Evolutionary conservation across 1,140 invertebrate species (phyloP).

Genomic region (Chironomus striatipennis): DNA sequence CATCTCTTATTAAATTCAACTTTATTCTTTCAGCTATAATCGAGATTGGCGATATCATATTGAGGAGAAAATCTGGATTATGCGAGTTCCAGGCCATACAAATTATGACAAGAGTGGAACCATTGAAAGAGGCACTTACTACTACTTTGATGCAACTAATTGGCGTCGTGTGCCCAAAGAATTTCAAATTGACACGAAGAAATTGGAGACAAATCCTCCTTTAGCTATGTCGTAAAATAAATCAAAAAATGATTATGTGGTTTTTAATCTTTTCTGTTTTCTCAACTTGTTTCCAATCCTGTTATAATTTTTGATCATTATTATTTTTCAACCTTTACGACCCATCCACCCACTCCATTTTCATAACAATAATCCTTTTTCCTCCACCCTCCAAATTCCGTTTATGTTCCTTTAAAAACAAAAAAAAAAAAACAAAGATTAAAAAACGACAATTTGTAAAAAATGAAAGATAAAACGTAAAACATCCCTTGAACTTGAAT

Average conservation of each 20-base stretch:
- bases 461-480: background rate
- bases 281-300: background rate
- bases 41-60: slow-evolving; percentile 99
- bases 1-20: slow-evolving; percentile 9
- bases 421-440: background rate
- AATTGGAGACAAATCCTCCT: slow-evolving; percentile 58
- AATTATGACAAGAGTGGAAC: slow-evolving; percentile 83
- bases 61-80: slow-evolving; percentile 98
- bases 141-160: slow-evolving; percentile 95
- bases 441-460: slow-evolving; percentile 11
- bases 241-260: background rate
- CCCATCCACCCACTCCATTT: background rate
- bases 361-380: background rate
- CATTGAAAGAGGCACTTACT: slow-evolving; percentile 97
- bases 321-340: background rate
- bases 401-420: background rate
- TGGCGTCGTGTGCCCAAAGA: slow-evolving; percentile 95
- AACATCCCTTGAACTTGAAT: background rate
- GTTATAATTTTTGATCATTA: background rate
- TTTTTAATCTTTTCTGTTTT: background rate
- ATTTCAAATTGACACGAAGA: slow-evolving; percentile 95
- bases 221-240: slow-evolving; percentile 15
- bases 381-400: background rate
- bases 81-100: slow-evolving; percentile 85
- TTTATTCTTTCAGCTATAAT: slow-evolving; percentile 76